Conservation (phyloP, 1,140 invertebrate species). For the Trichoplusia ni region DNA sequence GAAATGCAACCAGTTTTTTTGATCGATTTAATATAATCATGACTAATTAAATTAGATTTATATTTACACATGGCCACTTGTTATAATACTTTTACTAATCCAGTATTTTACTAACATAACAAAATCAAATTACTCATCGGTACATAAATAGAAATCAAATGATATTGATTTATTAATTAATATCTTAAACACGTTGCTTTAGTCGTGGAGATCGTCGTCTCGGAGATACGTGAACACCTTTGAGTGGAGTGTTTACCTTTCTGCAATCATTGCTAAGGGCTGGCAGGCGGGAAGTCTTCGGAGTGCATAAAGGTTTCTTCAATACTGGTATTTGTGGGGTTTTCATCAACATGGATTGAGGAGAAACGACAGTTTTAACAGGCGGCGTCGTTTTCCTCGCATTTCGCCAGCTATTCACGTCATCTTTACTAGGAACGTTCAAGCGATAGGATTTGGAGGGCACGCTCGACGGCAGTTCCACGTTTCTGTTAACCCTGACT, state of each 20-base stretch:
- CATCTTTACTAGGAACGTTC: constrained; percentile 20
- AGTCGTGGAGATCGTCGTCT: constrained; percentile 68
- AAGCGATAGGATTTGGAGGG: constrained; percentile 23
- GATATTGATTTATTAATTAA: constrained; percentile 10
- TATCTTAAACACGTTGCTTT: constrained; percentile 49
- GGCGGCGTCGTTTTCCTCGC: constrained; percentile 60
- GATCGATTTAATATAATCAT: constrained; percentile 26
- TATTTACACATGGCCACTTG: constrained; percentile 54
- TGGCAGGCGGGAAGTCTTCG: constrained; percentile 54
- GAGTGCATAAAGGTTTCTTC: constrained; percentile 65
- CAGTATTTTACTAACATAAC: constrained; percentile 1
- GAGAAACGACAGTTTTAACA: constrained; percentile 60
- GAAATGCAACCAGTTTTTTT: constrained; percentile 2
- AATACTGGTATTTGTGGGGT: constrained; percentile 59
- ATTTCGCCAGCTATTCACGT: constrained; percentile 35
- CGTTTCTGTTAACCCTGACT: constrained; percentile 28
- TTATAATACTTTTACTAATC: constrained; percentile 27
- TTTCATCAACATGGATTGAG: constrained; percentile 45
- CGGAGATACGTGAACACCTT: constrained; percentile 70
- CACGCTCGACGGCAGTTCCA: constrained; percentile 12
- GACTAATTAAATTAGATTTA: constrained; percentile 35
- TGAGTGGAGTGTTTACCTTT: constrained; percentile 64
- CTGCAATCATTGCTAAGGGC: constrained; percentile 46
- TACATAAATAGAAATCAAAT: constrained; percentile 12
- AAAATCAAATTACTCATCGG: constrained; percentile 26